Conservation (phyloP, 2,113 vertebrate genomes). For the Symphodus melops region DNA sequence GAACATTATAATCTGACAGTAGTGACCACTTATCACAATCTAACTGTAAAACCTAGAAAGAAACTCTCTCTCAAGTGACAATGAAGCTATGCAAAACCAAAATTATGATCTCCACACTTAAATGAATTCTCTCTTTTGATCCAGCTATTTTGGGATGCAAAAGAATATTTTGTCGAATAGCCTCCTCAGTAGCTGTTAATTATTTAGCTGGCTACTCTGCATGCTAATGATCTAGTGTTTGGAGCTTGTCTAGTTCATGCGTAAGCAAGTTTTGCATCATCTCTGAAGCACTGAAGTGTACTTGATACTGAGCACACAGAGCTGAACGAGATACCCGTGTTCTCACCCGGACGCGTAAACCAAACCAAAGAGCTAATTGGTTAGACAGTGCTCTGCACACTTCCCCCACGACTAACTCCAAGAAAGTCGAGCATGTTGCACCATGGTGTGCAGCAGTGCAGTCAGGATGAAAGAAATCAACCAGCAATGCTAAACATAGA, state of each 20-base stretch:
- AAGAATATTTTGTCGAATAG: conserved; percentile 3
- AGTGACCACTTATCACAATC: background rate
- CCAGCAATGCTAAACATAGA: too few relatives aligned
- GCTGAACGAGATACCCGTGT: conserved; percentile 12
- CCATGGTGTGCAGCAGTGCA: background rate
- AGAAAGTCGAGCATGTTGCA: conserved; percentile 5
- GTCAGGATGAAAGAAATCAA: conserved; percentile 23
- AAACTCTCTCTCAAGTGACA: background rate
- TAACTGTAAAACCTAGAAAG: background rate
- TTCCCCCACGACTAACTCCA: conserved; percentile 19
- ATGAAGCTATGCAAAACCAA: background rate
- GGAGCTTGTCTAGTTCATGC: background rate
- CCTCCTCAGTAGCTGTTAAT: conserved; percentile 26
- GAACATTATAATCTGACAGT: background rate
- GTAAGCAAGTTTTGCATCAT: conserved; percentile 33
- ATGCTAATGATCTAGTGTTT: conserved; percentile 36
- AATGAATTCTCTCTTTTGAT: background rate
- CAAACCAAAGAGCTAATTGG: conserved; percentile 18
- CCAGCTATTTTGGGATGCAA: background rate
- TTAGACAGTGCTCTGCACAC: conserved; percentile 12
- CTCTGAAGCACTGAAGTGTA: conserved; percentile 18
- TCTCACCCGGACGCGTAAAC: conserved; percentile 1
- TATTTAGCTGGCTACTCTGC: conserved; percentile 18
- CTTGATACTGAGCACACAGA: conserved; percentile 1
- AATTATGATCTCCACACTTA: background rate